Evolutionary conservation across 2,113 vertebrate genomes (phyloP).

Genomic region (Tragelaphus imberbis): DNA sequence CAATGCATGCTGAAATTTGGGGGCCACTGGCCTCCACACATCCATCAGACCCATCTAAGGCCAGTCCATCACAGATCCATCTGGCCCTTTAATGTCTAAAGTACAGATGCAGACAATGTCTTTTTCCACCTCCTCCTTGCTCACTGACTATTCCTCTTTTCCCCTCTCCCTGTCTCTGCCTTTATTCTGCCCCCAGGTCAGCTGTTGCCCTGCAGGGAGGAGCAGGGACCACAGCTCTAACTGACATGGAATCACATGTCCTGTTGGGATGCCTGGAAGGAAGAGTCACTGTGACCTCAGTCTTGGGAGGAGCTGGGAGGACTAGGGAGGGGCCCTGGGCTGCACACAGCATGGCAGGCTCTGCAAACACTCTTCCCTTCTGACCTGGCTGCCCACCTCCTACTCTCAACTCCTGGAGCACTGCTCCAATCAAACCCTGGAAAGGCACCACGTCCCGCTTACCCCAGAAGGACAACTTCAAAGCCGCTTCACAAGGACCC

Average conservation of each 20-base stretch:
- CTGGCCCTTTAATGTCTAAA: background rate
- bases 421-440: background rate
- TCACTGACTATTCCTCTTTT: background rate
- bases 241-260: background rate
- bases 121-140: background rate
- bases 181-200: background rate
- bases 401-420: background rate
- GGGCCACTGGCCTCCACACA: background rate
- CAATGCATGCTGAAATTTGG: background rate
- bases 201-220: background rate
- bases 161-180: background rate
- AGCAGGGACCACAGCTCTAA: background rate
- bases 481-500: background rate
- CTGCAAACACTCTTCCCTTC: background rate
- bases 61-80: fast-evolving
- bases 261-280: background rate
- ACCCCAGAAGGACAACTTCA: conserved; percentile 51
- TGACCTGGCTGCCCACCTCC: background rate
- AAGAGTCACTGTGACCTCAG: no score
- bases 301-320: background rate
- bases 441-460: conserved; percentile 25
- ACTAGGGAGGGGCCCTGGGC: background rate
- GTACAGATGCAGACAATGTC: fast-evolving
- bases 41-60: background rate
- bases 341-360: background rate